Conservation (phyloP, 1,140 invertebrate genomes). For the Lamellibrachia luymesi region DNA sequence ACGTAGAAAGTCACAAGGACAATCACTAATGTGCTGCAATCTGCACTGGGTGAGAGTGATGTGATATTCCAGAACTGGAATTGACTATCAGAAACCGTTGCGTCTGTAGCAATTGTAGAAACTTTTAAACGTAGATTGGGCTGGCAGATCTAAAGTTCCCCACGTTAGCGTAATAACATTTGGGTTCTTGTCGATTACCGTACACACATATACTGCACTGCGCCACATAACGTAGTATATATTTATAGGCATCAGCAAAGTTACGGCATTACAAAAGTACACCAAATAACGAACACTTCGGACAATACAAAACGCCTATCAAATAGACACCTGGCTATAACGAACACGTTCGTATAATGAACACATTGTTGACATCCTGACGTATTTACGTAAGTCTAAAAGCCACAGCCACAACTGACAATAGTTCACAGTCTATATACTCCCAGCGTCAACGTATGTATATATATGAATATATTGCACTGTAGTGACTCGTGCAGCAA, state of each 20-base stretch:
- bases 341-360: not conserved
- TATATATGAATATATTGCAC: not conserved
- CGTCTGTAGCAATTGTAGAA: no score
- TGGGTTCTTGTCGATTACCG: no score
- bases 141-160: no score
- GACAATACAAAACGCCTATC: no score
- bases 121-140: no score
- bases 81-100: no score
- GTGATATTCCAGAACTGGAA: no score
- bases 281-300: not conserved
- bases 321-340: no score
- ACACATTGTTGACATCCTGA: not conserved
- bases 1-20: not conserved
- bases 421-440: not conserved
- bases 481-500: not conserved
- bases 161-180: no score
- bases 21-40: not conserved
- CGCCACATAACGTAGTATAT: not conserved
- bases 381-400: not conserved
- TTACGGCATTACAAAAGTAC: not conserved
- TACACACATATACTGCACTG: not conserved
- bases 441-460: not conserved
- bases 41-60: not conserved
- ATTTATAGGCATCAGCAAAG: not conserved
- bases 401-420: not conserved